These are phyloP conservation scores for Haliclona indistincta DNA, from an alignment of 37 sponge, comb jelly and placozoan genomes.

Conservation along the genomic window DNA sequence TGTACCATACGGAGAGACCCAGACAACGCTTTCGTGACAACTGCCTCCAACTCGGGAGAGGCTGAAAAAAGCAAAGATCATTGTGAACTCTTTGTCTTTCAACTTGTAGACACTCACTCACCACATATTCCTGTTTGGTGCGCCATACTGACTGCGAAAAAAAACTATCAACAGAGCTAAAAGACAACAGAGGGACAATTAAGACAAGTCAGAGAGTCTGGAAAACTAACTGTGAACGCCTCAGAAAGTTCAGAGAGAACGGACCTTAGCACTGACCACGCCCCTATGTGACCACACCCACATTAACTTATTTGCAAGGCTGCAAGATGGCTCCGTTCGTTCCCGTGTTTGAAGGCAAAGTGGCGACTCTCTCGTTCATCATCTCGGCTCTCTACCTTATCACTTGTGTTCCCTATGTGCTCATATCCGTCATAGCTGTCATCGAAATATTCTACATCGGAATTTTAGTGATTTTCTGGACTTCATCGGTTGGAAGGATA, in stretches of 20 bases:
- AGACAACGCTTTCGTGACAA: constrained; percentile 44
- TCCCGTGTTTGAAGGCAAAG: constrained; percentile 27
- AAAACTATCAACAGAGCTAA: no score
- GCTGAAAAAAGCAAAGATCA: constrained; percentile 38
- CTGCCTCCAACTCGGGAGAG: constrained; percentile 53
- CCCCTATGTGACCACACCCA: no score
- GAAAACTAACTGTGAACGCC: background rate
- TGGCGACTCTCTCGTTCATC: constrained; percentile 28
- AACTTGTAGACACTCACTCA: no score
- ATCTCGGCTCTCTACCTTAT: background rate
- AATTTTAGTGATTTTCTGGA: background rate
- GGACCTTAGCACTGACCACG: background rate
- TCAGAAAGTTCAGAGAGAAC: background rate
- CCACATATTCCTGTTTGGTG: constrained; percentile 76
- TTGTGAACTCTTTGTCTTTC: no score
- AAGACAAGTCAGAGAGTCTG: no score
- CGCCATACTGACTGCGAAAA: constrained; percentile 26
- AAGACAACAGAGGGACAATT: no score
- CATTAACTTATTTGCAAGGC: no score
- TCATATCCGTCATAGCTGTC: background rate
- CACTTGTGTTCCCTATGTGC: background rate
- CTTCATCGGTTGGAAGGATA: background rate
- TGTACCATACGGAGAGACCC: constrained; percentile 62
- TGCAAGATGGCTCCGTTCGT: background rate
- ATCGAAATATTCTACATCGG: background rate